phyloP scores from a whole-genome alignment of 2,888 invertebrate genomes.

The Lamellibrachia columna region DNA sequence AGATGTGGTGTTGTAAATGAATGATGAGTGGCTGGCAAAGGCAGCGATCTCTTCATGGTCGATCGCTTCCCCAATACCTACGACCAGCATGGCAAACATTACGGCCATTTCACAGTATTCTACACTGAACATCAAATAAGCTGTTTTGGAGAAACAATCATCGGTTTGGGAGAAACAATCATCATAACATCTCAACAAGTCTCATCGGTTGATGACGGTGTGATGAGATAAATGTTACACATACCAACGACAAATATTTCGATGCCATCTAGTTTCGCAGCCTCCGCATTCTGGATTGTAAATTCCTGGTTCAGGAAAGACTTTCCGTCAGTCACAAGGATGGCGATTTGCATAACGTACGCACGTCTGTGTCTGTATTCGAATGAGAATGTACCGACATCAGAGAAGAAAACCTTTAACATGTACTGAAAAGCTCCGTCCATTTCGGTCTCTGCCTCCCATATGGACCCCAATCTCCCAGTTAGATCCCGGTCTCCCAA shows the following conservation, averaged over 20 bases:
- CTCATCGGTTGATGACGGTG: too few species aligned
- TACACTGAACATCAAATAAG: too few species aligned
- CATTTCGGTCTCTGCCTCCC: too few species aligned
- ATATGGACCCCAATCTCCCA: too few species aligned
- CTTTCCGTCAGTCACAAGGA: slow-evolving; percentile 26
- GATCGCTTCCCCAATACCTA: not conserved
- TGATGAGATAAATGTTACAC: not conserved
- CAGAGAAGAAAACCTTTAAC: too few species aligned
- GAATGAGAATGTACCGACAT: not conserved
- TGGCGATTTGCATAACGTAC: slow-evolving; percentile 24
- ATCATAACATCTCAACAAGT: too few species aligned
- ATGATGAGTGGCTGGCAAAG: not conserved
- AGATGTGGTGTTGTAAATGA: not conserved
- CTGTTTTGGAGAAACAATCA: too few species aligned
- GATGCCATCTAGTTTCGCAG: slow-evolving; percentile 18
- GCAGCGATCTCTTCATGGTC: not conserved
- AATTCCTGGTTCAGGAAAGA: slow-evolving; percentile 21
- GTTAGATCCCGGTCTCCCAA: too few species aligned
- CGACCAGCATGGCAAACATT: not conserved
- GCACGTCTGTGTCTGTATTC: not conserved
- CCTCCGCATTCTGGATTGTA: slow-evolving; percentile 25
- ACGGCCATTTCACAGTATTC: not conserved
- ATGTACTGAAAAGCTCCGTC: too few species aligned
- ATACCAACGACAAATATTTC: slow-evolving; percentile 24
- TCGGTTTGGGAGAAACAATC: too few species aligned